Evolutionary conservation across 2,888 invertebrate genomes (phyloP).

Genomic region (Heliconius charithonia): DNA sequence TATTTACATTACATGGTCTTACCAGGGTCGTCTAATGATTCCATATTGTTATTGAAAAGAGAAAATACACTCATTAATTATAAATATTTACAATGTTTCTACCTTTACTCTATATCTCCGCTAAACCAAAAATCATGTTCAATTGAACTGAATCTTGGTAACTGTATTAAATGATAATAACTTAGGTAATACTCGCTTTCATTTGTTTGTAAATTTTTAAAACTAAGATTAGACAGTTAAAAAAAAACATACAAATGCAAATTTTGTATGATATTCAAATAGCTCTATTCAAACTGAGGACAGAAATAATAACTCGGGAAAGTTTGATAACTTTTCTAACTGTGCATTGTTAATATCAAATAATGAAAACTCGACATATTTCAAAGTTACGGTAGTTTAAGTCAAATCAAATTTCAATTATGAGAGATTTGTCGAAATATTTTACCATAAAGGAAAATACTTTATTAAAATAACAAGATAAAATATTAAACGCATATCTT

Average conservation of each 20-base stretch:
- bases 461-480: background rate
- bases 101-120: conserved; percentile 22
- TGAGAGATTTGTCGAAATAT: background rate
- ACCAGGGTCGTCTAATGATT: conserved; percentile 80
- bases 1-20: conserved; percentile 60
- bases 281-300: conserved; percentile 15
- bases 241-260: conserved; percentile 29
- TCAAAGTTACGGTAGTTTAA: conserved; percentile 20
- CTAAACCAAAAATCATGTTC: background rate
- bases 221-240: background rate
- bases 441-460: background rate
- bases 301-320: conserved; percentile 29
- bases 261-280: conserved; percentile 31
- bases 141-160: background rate
- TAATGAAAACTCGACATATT: conserved; percentile 26
- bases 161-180: background rate
- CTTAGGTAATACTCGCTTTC: background rate
- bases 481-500: conserved; percentile 19
- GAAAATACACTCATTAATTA: conserved; percentile 71
- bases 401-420: conserved; percentile 1
- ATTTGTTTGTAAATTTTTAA: conserved; percentile 11
- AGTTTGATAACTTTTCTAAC: conserved; percentile 47
- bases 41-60: conserved; percentile 78
- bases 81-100: conserved; percentile 39
- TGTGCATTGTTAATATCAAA: conserved; percentile 32